These are phyloP conservation scores for Serinus canaria DNA, from an alignment of 2,113 vertebrate genomes.

Conservation along the genomic window DNA sequence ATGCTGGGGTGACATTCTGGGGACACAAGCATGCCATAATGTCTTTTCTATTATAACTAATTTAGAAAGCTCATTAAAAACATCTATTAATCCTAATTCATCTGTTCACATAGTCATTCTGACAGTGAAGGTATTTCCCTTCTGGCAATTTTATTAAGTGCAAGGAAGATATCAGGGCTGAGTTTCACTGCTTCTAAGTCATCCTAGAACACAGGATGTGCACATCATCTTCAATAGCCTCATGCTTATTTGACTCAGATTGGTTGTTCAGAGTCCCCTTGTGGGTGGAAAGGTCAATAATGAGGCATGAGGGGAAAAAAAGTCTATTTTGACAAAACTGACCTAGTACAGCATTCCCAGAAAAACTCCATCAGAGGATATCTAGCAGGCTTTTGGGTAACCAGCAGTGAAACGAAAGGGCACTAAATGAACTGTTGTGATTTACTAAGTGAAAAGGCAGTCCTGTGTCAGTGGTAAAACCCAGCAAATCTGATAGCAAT, in stretches of 20 bases:
- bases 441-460: neutral
- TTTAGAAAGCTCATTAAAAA: constrained; percentile 24
- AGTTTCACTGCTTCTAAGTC: neutral
- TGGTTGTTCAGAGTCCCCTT: neutral
- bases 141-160: constrained; percentile 13
- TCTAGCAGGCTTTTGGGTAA: constrained; percentile 6
- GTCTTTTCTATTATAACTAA: neutral
- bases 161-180: neutral
- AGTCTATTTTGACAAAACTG: neutral
- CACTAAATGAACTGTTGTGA: constrained; percentile 6
- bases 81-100: constrained; percentile 38
- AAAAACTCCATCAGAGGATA: neutral
- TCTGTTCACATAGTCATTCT: constrained; percentile 23
- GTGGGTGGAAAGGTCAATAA: neutral
- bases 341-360: neutral
- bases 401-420: neutral
- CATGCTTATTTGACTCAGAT: neutral
- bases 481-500: constrained; percentile 34
- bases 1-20: neutral
- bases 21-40: neutral
- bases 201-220: neutral
- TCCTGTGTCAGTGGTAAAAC: neutral
- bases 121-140: constrained; percentile 44
- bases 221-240: neutral
- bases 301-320: neutral